phyloP scores from a whole-genome alignment of 2,113 vertebrate genomes.

The Cebus imitator region DNA sequence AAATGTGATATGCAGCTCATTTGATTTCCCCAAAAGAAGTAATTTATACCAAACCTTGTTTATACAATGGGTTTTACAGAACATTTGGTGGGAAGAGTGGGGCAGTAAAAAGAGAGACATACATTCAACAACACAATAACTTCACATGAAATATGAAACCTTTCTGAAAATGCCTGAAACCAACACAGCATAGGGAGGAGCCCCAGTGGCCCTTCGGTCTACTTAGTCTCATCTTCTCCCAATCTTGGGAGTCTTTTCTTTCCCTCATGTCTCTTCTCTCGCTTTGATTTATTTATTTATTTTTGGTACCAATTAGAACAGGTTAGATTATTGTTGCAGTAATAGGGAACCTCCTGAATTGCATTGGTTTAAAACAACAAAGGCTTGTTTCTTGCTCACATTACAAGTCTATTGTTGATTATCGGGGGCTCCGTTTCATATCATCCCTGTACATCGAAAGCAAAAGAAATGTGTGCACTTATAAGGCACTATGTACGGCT shows the following conservation, averaged over 20 bases:
- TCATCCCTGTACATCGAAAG: background rate
- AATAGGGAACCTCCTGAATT: background rate
- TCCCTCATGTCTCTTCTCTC: background rate
- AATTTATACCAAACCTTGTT: background rate
- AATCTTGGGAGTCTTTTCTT: background rate
- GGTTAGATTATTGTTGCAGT: background rate
- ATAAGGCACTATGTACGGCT: background rate
- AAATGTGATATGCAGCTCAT: background rate
- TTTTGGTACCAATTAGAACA: background rate
- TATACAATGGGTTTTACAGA: background rate
- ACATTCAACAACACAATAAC: background rate
- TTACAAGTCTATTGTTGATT: background rate
- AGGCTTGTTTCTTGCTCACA: background rate
- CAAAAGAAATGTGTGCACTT: background rate
- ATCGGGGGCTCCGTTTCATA: background rate
- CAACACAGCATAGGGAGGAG: background rate
- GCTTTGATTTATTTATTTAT: background rate
- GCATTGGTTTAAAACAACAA: background rate
- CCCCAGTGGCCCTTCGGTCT: background rate
- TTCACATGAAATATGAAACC: background rate
- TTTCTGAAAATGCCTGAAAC: background rate
- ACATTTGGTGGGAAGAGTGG: background rate
- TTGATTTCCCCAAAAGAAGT: background rate
- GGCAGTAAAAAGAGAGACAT: background rate
- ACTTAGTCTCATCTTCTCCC: background rate